phyloP scores from a whole-genome alignment of 2,797 vertebrate genomes.

The Schizopygopsis pylzovi region DNA sequence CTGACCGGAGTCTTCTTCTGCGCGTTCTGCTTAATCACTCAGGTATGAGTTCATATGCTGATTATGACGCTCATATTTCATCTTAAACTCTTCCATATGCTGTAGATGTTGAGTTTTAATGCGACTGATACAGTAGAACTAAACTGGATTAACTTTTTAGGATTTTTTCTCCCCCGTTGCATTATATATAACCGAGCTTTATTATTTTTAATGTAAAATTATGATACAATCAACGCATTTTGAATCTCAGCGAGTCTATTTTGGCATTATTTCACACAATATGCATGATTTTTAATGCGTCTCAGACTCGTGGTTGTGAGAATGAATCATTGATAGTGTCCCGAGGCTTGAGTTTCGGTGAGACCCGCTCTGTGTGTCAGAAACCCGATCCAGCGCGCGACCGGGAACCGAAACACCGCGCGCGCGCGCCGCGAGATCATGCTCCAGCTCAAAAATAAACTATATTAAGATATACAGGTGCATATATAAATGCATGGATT shows the following conservation, averaged over 20 bases:
- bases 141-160: no score
- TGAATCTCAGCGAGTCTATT: neutral
- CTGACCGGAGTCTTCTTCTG: constrained; percentile 75
- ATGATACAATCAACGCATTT: neutral
- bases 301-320: neutral
- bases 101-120: neutral
- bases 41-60: constrained; percentile 69
- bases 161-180: neutral
- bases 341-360: constrained; percentile 73
- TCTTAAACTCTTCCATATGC: neutral
- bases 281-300: neutral
- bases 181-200: neutral
- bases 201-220: no score
- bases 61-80: neutral
- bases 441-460: no score
- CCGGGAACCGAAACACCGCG: neutral
- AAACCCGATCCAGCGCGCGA: constrained; percentile 64
- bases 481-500: no score
- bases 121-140: neutral
- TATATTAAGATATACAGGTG: no score
- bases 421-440: no score
- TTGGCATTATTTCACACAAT: neutral
- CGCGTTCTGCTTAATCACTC: constrained; percentile 74
- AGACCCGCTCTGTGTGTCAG: constrained; percentile 52
- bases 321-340: constrained; percentile 71